Evolutionary conservation across 2,797 vertebrate genomes (phyloP).

Genomic region (Schizopygopsis malacanthus): DNA sequence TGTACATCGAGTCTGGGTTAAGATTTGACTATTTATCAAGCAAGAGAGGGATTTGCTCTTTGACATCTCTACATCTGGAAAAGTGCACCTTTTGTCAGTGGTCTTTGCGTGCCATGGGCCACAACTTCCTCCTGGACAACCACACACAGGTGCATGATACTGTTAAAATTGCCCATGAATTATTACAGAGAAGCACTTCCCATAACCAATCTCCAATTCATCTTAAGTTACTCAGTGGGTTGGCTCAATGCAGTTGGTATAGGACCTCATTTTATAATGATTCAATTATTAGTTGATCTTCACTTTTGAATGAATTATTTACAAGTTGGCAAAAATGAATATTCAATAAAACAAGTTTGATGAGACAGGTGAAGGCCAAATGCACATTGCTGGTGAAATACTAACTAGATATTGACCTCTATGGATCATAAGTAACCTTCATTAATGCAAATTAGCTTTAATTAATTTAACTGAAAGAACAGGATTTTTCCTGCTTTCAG

Average conservation of each 20-base stretch:
- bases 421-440: neutral
- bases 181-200: neutral
- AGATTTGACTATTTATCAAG: constrained; percentile 39
- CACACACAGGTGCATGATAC: constrained; percentile 36
- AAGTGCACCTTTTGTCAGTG: constrained; percentile 18
- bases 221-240: constrained; percentile 8
- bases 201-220: constrained; percentile 7
- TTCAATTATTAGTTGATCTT: neutral
- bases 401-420: constrained; percentile 26
- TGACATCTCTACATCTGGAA: constrained; percentile 49
- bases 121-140: constrained; percentile 11
- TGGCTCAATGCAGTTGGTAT: constrained; percentile 10
- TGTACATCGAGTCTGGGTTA: neutral
- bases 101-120: neutral
- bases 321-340: constrained; percentile 6
- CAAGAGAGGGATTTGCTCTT: constrained; percentile 1
- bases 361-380: constrained; percentile 11
- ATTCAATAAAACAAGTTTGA: constrained; percentile 10
- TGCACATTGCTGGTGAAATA: constrained; percentile 18
- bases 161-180: constrained; percentile 26
- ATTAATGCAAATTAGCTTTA: constrained; percentile 11
- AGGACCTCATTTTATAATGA: neutral
- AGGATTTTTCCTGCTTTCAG: constrained; percentile 20
- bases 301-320: constrained; percentile 17
- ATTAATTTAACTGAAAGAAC: constrained; percentile 16